phyloP scores from a whole-genome alignment of 2,113 vertebrate species.

The Turdus rufiventris region DNA sequence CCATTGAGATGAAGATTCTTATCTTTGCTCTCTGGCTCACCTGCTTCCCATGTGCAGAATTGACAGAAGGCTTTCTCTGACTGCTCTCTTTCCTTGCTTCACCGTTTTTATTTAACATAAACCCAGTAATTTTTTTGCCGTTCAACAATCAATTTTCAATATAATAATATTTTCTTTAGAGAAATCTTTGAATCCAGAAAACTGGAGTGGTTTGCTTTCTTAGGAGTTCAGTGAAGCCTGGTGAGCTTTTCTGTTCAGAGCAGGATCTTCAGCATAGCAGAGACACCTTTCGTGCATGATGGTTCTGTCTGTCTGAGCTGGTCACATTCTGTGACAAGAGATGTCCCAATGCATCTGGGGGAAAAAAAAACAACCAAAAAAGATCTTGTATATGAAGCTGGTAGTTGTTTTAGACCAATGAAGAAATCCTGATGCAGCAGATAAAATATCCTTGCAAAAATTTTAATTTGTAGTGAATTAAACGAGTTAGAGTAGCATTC shows the following conservation, averaged over 20 bases:
- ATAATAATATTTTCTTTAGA: neutral
- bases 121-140: neutral
- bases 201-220: neutral
- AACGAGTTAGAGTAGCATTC: neutral
- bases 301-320: neutral
- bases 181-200: neutral
- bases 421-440: neutral
- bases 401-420: neutral
- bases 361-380: neutral
- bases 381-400: neutral
- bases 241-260: neutral
- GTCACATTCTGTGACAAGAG: neutral
- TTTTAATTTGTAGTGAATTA: neutral
- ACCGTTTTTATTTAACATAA: neutral
- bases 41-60: neutral
- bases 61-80: neutral
- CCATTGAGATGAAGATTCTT: neutral
- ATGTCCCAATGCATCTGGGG: neutral
- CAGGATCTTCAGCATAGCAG: constrained; percentile 12
- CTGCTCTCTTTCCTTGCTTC: neutral
- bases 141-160: neutral
- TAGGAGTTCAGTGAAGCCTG: neutral
- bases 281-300: accelerated
- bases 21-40: neutral
- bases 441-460: neutral